Base-by-base conservation (phyloP, 2,113 vertebrate genomes). In the Phodopus roborovskii region DNA sequence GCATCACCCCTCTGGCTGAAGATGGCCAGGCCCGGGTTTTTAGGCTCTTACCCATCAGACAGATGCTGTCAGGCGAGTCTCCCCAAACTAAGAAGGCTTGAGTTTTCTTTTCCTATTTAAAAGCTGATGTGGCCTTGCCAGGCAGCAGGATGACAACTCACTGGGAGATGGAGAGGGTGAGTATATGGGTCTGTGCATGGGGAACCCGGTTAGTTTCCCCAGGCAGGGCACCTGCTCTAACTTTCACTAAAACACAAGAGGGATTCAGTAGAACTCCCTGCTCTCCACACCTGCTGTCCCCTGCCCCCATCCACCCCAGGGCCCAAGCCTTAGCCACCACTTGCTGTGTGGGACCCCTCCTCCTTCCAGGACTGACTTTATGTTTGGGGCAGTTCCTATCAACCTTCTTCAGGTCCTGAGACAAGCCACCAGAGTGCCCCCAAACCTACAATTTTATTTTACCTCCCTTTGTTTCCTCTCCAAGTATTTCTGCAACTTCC, bases 1-100 rank as follows among this genome's bases (percentile, higher is more conserved):
- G 0, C 15, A 3, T 70, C 33, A 2, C 73, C 68, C 39, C 22
- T 70, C 16, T 33, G 64, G 36, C 50, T 70, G 78, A 68, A 73
- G 62, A 79, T 33, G n/a, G 42, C 0, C 15, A 42, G n/a, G 16
- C 36, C 64, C 89, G 26, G 53, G 19, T 93, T 5, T 6, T 53
- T 16, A 82, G 64, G 58, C 5, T 17, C 13, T 1, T 5, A 36
- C 77, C 77, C 42, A 28, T 28, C 74, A 33, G 3, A 20, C 24
- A 15, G 8, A 8, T 15, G 0, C 1, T 1, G 17, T 3, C 0
- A 3, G 50, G 39, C 17, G 16, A 36, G 30, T 91, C 62, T 33
- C 24, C 3, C 70, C 12, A 60, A 58, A 86, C 11, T 60, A 33
- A 33, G 6, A 66, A 95, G 3, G 48, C 16, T 2, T 53, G 33